Evolutionary conservation across 1,140 invertebrate species (phyloP).

Genomic region (Plodia interpunctella): DNA sequence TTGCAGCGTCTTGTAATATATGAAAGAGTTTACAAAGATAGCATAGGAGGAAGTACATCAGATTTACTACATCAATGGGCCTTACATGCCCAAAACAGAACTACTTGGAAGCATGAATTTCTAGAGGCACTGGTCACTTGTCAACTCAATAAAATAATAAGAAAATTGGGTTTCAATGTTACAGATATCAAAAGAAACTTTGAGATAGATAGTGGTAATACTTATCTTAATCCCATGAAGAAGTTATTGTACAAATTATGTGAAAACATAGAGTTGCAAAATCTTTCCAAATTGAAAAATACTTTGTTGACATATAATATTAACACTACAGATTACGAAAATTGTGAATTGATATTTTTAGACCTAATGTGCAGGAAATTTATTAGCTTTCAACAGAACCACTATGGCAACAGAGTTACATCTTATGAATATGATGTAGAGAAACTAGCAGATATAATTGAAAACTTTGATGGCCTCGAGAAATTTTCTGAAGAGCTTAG

Average conservation of each 20-base stretch:
- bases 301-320: slow-evolving; percentile 45
- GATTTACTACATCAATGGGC: slow-evolving; percentile 63
- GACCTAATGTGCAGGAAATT: slow-evolving; percentile 59
- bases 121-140: slow-evolving; percentile 60
- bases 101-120: slow-evolving; percentile 62
- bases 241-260: slow-evolving; percentile 56
- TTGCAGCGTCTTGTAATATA: slow-evolving; percentile 53
- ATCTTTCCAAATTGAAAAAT: slow-evolving; percentile 49
- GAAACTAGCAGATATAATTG: slow-evolving; percentile 46
- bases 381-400: slow-evolving; percentile 39
- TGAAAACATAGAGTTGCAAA: slow-evolving; percentile 49
- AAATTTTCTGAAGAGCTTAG: slow-evolving; percentile 37
- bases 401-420: slow-evolving; percentile 25
- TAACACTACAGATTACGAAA: slow-evolving; percentile 47
- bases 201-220: slow-evolving; percentile 33
- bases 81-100: slow-evolving; percentile 34
- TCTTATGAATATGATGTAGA: slow-evolving; percentile 35
- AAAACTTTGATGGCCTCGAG: slow-evolving; percentile 40
- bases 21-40: slow-evolving; percentile 48
- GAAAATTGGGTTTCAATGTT: slow-evolving; percentile 57
- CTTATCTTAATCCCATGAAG: slow-evolving; percentile 57
- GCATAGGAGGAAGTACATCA: slow-evolving; percentile 32
- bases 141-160: slow-evolving; percentile 48
- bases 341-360: slow-evolving; percentile 57
- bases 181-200: slow-evolving; percentile 42